Percentiles rank a stretch among this genome's conserved stretches.
Evolutionary conservation across 2,888 invertebrate genomes (phyloP).

Genomic region (Drosophila neonasuta): DNA sequence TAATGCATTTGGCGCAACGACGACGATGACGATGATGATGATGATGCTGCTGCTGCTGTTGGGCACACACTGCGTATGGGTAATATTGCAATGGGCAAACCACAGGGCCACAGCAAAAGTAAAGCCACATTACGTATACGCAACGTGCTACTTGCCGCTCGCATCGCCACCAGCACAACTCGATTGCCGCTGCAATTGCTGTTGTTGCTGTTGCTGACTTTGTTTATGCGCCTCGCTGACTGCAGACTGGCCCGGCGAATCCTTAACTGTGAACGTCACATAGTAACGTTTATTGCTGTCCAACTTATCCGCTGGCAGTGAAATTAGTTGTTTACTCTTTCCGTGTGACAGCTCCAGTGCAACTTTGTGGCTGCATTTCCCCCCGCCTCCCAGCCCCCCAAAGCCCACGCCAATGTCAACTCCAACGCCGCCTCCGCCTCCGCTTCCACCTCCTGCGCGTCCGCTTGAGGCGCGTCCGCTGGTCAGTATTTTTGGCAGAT

Average conservation of each 20-base stretch:
- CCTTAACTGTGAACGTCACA: constrained; percentile 95
- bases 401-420: constrained; percentile 32
- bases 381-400: constrained; percentile 51
- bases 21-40: constrained; percentile 31
- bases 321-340: constrained; percentile 92
- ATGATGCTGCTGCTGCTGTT: constrained; percentile 28
- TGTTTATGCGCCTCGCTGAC: constrained; percentile 48
- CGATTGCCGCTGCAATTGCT: constrained; percentile 46
- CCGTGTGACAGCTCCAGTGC: constrained; percentile 93
- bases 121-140: constrained; percentile 66
- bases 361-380: constrained; percentile 83
- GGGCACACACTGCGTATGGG: constrained; percentile 52
- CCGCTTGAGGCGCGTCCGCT: constrained; percentile 70
- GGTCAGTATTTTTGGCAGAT: constrained; percentile 86
- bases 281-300: constrained; percentile 95
- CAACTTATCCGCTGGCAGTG: constrained; percentile 92
- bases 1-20: constrained; percentile 71
- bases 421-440: constrained; percentile 22
- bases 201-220: constrained; percentile 45
- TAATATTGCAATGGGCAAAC: constrained; percentile 40
- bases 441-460: constrained; percentile 32
- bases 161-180: constrained; percentile 41
- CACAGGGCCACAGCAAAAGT: constrained; percentile 33
- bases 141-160: constrained; percentile 53
- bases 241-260: constrained; percentile 79